A percentile compares a stretch with the other conserved stretches of the same genome.
phyloP scores from a whole-genome alignment of 2,797 vertebrate species.

The Strix occidentalis region DNA sequence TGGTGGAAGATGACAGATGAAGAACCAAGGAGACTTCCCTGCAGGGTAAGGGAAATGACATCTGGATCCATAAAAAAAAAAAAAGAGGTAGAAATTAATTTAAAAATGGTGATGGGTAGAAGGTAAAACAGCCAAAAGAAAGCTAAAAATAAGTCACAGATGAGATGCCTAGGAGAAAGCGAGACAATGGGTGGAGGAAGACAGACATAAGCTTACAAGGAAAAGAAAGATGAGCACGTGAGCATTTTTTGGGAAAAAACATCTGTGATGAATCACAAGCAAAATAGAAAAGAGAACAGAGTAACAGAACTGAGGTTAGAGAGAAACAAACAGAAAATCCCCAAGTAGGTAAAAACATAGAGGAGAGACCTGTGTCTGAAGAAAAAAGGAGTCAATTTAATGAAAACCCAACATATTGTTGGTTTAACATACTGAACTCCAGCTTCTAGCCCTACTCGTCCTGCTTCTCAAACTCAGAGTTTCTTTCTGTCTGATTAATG shows the following conservation, averaged over 20 bases:
- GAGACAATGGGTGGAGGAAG: not conserved
- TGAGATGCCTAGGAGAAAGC: not conserved
- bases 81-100: not conserved
- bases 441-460: not conserved
- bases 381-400: not conserved
- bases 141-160: not conserved
- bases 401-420: not conserved
- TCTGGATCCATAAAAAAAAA: not conserved
- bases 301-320: not conserved
- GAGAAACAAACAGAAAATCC: not conserved
- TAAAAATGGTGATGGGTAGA: not conserved
- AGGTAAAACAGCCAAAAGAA: not conserved
- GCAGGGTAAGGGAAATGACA: not conserved
- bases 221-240: not conserved
- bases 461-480: not conserved
- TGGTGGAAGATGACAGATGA: not conserved
- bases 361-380: not conserved
- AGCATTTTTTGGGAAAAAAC: not conserved
- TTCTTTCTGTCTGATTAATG: constrained; percentile 29
- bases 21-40: not conserved
- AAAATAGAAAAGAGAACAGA: not conserved
- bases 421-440: not conserved
- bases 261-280: not conserved
- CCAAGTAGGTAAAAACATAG: not conserved
- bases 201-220: not conserved